These are phyloP conservation scores for Setophaga petechia DNA, from an alignment of 2,113 vertebrate species.

Conservation along the genomic window DNA sequence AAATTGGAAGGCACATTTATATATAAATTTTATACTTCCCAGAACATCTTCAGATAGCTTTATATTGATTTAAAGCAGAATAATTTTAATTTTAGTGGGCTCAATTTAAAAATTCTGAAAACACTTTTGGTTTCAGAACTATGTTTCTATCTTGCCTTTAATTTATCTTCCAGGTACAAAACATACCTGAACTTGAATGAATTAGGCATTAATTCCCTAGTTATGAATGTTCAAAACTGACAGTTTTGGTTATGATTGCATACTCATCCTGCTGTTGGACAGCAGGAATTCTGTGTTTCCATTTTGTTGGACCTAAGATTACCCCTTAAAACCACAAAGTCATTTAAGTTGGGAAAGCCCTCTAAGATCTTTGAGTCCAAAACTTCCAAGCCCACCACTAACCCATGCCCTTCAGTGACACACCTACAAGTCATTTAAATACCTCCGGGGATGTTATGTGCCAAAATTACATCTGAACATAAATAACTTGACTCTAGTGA, in stretches of 20 bases:
- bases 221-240: neutral
- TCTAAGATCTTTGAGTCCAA: rapidly evolving
- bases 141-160: neutral
- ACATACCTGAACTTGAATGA: neutral
- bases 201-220: neutral
- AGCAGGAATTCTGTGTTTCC: neutral
- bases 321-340: neutral
- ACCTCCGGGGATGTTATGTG: neutral
- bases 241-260: neutral
- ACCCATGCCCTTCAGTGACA: neutral
- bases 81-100: neutral
- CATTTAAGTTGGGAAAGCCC: neutral
- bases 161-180: neutral
- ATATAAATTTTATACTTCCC: neutral
- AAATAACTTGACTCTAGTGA: neutral
- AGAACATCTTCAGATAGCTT: neutral
- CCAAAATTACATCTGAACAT: neutral
- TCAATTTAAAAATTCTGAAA: neutral
- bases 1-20: neutral
- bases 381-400: neutral
- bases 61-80: neutral
- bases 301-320: neutral
- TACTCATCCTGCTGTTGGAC: neutral
- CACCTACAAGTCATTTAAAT: neutral
- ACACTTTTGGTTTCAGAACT: neutral